phyloP scores from a whole-genome alignment of 2,888 invertebrate species.

The Melipona beecheii region DNA sequence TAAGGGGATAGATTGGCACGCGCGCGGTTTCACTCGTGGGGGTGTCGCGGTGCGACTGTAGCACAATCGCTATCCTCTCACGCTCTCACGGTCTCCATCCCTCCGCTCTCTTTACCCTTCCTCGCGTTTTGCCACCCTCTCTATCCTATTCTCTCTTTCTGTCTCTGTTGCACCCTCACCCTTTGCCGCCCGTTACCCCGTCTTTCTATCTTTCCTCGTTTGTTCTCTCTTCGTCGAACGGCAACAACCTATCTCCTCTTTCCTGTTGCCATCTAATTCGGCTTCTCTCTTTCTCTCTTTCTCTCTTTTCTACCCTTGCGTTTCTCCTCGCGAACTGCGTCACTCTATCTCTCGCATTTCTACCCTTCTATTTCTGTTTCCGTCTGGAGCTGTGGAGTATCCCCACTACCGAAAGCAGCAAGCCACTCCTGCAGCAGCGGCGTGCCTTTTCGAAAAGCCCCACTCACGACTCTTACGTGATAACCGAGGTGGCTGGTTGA shows the following conservation, averaged over 20 bases:
- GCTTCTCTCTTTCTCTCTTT: conserved; percentile 2
- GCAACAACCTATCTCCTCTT: conserved; percentile 9
- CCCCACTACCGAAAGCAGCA: conserved; percentile 48
- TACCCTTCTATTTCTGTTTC: conserved; percentile 37
- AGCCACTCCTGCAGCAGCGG: conserved; percentile 69
- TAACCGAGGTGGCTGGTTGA: conserved; percentile 59
- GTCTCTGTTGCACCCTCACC: conserved; percentile 35
- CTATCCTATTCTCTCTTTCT: conserved; percentile 27
- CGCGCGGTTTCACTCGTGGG: conserved; percentile 81
- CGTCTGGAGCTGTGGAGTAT: conserved; percentile 39
- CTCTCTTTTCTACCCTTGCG: not conserved
- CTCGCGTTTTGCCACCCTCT: conserved; percentile 29
- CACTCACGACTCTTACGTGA: conserved; percentile 65
- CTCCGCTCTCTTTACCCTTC: conserved; percentile 58
- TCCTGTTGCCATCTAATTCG: conserved; percentile 8
- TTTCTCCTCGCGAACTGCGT: not conserved
- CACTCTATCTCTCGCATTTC: conserved; percentile 23
- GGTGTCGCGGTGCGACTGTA: conserved; percentile 84
- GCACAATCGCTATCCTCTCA: conserved; percentile 82
- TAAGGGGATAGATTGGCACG: conserved; percentile 64
- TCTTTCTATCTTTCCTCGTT: conserved; percentile 5
- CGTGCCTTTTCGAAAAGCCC: conserved; percentile 69
- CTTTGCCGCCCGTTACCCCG: not conserved
- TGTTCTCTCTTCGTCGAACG: conserved; percentile 28
- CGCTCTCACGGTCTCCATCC: conserved; percentile 74